Conservation (phyloP, 2,797 vertebrate species). For the Falco novaeseelandiae region DNA sequence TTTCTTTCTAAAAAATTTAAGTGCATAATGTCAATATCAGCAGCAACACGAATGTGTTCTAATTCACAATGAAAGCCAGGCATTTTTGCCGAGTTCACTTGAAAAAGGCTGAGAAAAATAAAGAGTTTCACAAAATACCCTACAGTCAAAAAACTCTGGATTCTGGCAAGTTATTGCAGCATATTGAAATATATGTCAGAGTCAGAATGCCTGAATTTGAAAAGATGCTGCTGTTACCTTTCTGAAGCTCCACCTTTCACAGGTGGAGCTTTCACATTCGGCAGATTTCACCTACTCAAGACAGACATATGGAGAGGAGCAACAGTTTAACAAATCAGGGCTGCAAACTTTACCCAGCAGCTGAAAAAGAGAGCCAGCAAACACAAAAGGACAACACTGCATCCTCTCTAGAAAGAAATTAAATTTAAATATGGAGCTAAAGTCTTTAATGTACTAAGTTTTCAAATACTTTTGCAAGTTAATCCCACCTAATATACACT, state of each 20-base stretch:
- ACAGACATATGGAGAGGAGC: background rate
- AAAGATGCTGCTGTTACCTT: background rate
- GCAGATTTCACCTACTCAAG: background rate
- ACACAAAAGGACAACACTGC: background rate
- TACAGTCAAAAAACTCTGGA: background rate
- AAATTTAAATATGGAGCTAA: background rate
- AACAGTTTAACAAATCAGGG: background rate
- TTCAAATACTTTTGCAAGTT: background rate
- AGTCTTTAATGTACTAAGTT: background rate
- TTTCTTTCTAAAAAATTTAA: background rate
- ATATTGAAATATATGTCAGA: accelerated
- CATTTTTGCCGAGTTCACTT: background rate
- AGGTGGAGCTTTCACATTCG: background rate
- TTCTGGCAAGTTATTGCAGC: background rate
- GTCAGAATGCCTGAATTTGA: background rate
- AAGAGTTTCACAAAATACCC: background rate
- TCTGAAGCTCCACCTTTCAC: background rate
- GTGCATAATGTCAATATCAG: background rate
- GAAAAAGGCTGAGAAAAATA: background rate
- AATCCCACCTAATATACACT: background rate
- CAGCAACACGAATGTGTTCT: background rate
- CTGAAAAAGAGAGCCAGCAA: background rate
- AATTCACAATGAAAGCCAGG: background rate
- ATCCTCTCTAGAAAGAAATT: background rate
- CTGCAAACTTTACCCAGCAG: background rate